phyloP scores from a whole-genome alignment of 2,888 invertebrate genomes.

The Luffia ferchaultella region DNA sequence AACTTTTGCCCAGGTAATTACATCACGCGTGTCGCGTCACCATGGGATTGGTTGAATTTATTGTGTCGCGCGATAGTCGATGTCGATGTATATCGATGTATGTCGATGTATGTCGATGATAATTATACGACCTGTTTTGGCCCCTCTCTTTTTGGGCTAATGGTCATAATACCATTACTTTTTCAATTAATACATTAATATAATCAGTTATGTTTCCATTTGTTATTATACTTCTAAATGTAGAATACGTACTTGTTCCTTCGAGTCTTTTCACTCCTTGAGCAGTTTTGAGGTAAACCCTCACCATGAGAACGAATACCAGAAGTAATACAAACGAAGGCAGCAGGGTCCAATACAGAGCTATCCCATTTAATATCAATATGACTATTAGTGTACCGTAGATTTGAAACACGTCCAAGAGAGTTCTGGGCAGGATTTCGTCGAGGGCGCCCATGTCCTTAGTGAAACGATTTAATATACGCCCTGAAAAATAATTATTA shows the following conservation, averaged over 20 bases:
- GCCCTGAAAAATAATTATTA: conserved; percentile 44
- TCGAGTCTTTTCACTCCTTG: conserved; percentile 73
- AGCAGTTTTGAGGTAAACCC: conserved; percentile 72
- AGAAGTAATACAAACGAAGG: conserved; percentile 65
- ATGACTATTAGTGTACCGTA: conserved; percentile 59
- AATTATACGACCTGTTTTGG: too few relatives aligned
- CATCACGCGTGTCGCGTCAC: too few relatives aligned
- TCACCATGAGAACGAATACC: conserved; percentile 67
- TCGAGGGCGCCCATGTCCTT: conserved; percentile 87
- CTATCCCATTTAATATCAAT: conserved; percentile 68
- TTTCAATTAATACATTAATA: too few relatives aligned
- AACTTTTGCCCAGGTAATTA: too few relatives aligned
- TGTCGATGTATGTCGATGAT: too few relatives aligned
- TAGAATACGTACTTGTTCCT: conserved; percentile 63
- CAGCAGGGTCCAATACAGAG: conserved; percentile 66
- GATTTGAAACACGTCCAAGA: conserved; percentile 72
- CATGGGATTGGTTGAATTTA: too few relatives aligned
- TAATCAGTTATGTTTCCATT: too few relatives aligned
- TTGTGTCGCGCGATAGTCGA: too few relatives aligned
- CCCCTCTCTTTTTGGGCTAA: too few relatives aligned
- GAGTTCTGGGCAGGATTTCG: conserved; percentile 75
- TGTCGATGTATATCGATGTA: too few relatives aligned
- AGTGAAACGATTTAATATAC: conserved; percentile 81
- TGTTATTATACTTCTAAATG: too few relatives aligned
- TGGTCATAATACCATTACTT: too few relatives aligned